Conservation (phyloP, 2,888 invertebrate species). For the Nipponacmea schrenckii region DNA sequence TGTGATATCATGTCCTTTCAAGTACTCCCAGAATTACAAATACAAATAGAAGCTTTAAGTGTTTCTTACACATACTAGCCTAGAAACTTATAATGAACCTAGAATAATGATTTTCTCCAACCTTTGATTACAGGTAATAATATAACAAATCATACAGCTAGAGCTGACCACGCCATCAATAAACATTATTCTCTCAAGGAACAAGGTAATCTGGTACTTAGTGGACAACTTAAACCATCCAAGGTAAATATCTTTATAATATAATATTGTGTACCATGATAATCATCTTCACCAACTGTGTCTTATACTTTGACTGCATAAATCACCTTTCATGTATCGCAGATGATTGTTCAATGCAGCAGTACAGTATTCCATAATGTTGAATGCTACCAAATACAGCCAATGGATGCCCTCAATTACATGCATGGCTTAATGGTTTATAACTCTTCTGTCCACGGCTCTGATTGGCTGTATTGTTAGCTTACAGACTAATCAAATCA, state of each 20-base stretch:
- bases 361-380: too few species aligned
- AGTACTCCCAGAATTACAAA: too few species aligned
- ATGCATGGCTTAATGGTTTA: too few species aligned
- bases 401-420: too few species aligned
- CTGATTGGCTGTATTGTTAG: too few species aligned
- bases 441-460: too few species aligned
- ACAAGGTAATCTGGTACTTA: slow-evolving; percentile 49
- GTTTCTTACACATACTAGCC: slow-evolving; percentile 6
- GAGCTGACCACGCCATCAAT: slow-evolving; percentile 43
- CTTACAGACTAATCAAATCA: too few species aligned
- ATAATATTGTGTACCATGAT: not conserved
- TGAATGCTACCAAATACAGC: too few species aligned
- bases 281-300: not conserved
- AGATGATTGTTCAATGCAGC: too few species aligned
- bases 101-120: not conserved
- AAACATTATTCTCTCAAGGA: slow-evolving; percentile 43
- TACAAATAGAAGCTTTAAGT: too few species aligned
- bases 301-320: not conserved
- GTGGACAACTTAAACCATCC: slow-evolving; percentile 50
- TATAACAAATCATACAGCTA: slow-evolving; percentile 50
- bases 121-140: slow-evolving; percentile 43
- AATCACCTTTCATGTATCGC: too few species aligned
- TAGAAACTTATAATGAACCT: not conserved
- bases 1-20: too few species aligned
- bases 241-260: slow-evolving; percentile 35